Evolutionary conservation across 2,888 invertebrate genomes (phyloP), one percentile per base, ranked within the genome.

Genomic region (Pammene fasciana): DNA sequence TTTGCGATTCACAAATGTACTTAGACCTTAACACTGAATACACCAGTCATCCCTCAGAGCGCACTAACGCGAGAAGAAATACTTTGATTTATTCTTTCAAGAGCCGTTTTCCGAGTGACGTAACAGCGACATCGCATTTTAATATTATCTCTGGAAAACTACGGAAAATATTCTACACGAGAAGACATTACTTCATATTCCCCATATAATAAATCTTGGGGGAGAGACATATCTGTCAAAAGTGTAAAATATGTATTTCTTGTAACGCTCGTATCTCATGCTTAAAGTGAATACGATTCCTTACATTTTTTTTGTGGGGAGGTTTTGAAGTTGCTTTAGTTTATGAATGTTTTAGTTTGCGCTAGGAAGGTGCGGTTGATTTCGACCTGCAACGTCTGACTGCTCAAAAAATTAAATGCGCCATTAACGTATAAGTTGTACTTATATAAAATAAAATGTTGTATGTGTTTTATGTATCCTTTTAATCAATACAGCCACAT

Each of bases 201-300:
- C 75, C 76, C 76, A 76, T 71, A 80, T 83, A 81, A 92, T 92
- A 92, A 92, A 92, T 92, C 89, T 87, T 82, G 78, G 78, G 82
- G 82, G 83, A 82, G 86, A 83, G 89, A 89, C 90, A 84, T 87
- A 89, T 89, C 86, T 91, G 91, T 91, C 92, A 91, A 88, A 92
- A 90, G 83, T 88, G 83, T 91, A 89, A 92, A 91, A 90, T 90
- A 91, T 89, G 87, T 89, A 88, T 91, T 87, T 86, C 87, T 88
- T 85, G 88, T 87, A 85, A 83, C 79, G 78, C 77, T 78, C 78
- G 81, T 79, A 75, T 78, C 78, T 75, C 79, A 77, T 75, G 75
- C 74, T 79, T 79, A 80, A 82, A 78, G 80, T 82, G 80, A 81
- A 80, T 77, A 81, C 78, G 80, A 84, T 85, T 86, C 79, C 72